Conservation (phyloP, 2,888 invertebrate species). For the Ganaspis brasiliensis region DNA sequence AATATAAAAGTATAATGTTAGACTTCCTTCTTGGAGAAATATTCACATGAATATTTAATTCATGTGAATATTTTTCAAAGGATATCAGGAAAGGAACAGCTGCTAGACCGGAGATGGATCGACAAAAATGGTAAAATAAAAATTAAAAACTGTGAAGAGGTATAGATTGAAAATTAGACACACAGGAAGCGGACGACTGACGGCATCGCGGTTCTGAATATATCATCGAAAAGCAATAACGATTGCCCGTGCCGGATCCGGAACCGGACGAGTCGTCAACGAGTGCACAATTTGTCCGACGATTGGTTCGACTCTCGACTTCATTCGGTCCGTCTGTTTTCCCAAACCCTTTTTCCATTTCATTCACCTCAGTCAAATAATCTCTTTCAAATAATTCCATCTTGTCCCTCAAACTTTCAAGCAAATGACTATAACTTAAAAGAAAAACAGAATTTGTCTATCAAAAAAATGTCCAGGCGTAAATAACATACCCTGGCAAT, state of each 20-base stretch:
- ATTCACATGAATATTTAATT: too few relatives aligned
- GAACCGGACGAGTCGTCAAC: slow-evolving; percentile 74
- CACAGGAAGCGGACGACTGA: slow-evolving; percentile 42
- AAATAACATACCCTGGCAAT: too few relatives aligned
- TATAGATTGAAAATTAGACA: slow-evolving; percentile 41
- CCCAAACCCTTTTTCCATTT: slow-evolving; percentile 44
- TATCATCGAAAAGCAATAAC: slow-evolving; percentile 70
- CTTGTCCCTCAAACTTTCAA: slow-evolving; percentile 22
- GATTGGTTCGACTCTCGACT: slow-evolving; percentile 64
- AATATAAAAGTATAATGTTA: too few relatives aligned
- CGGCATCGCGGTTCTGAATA: slow-evolving; percentile 51
- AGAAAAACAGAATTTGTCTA: neutral
- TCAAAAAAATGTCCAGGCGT: too few relatives aligned
- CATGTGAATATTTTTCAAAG: too few relatives aligned
- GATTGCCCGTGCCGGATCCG: slow-evolving; percentile 69
- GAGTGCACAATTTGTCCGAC: slow-evolving; percentile 73
- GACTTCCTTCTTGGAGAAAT: too few relatives aligned
- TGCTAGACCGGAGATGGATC: too few relatives aligned
- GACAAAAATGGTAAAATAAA: neutral
- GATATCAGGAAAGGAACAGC: too few relatives aligned
- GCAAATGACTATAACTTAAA: neutral
- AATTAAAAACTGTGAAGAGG: neutral
- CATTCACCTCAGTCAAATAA: slow-evolving; percentile 35
- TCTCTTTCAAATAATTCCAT: slow-evolving; percentile 32
- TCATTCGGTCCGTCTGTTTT: slow-evolving; percentile 61